Base-by-base conservation (phyloP, 2,113 vertebrate genomes). In the Charina bottae region DNA sequence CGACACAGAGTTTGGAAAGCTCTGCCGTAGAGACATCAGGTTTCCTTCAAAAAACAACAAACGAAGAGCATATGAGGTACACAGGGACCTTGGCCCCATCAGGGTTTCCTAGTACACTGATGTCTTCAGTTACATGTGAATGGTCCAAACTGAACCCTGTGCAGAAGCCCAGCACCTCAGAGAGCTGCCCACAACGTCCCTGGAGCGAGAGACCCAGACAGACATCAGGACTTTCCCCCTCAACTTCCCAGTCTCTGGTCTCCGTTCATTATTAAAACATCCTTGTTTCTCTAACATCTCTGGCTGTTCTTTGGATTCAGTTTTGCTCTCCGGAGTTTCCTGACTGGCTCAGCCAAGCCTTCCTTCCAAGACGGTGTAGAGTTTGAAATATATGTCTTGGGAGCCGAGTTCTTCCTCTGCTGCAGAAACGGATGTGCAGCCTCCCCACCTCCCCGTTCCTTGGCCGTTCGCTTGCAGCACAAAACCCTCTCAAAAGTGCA, bases 391-490 rank as follows among this genome's bases (percentile, higher is more conserved):
- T 84, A 7, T 54, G 62, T 62, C 68, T 88, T 33, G 72, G n/a
- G 55, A 60, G 19, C 28, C 10, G 46, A 15, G 87, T 78, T 33
- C n/a, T 92, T 85, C 91, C 78, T 64, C 84, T 53, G 28, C 91
- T 55, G 87, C 37, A 85, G 58, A 64, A 92, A 42, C 72, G 87
- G 91, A 92, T 92, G 42, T n/a, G 23, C 46, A 55, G 78, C 9
- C 23, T 85, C 85, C 49, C 60, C 91, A 85, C 72, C 87, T 28
- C 91, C 86, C 87, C 91, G 62, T 24, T 87, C 46, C 91, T 89
- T 89, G 91, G 87, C 87, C 64, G 85, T 59, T 88, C 85, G 88
- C 58, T 89, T 92, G 87, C 87, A 89, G 87, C 84, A 60, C 46
- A 84, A 88, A 92, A 89, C 62, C 46, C 42, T 84, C 87, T 54